A percentile compares a stretch with the other conserved stretches of the same genome.
These are phyloP conservation scores for Dromiciops gliroides DNA, from an alignment of 2,113 vertebrate species.

Conservation along the genomic window DNA sequence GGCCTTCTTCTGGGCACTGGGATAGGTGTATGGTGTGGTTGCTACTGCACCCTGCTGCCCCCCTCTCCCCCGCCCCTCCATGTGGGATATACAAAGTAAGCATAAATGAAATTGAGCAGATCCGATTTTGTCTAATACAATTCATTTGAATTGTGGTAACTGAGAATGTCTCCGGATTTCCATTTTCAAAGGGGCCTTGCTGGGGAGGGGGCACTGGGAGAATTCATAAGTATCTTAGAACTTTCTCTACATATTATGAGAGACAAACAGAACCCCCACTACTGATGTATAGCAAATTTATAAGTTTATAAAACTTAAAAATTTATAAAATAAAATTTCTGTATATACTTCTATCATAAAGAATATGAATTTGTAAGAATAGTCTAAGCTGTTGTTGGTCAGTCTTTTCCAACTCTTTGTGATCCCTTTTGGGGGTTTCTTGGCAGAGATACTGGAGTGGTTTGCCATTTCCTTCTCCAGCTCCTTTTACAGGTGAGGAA, in stretches of 20 bases:
- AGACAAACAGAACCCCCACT: background rate
- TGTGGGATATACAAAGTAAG: background rate
- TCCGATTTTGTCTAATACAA: background rate
- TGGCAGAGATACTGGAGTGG: background rate
- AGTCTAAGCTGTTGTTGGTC: background rate
- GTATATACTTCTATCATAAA: background rate
- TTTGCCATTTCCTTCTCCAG: background rate
- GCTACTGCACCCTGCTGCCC: background rate
- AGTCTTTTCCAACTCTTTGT: background rate
- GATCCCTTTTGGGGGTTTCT: background rate
- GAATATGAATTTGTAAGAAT: background rate
- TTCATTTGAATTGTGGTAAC: background rate
- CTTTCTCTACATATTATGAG: background rate
- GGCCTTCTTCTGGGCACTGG: background rate
- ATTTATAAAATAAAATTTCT: background rate
- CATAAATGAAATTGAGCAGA: background rate
- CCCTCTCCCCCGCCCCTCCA: background rate
- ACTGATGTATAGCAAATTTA: background rate
- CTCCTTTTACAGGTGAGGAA: background rate
- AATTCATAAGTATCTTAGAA: background rate
- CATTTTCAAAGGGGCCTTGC: background rate
- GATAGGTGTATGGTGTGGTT: background rate
- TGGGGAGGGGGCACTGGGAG: background rate
- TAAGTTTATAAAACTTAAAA: too few relatives aligned
- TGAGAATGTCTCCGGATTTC: background rate